phyloP scores from a whole-genome alignment of 1,140 invertebrate genomes.

The Lucilia sericata region DNA sequence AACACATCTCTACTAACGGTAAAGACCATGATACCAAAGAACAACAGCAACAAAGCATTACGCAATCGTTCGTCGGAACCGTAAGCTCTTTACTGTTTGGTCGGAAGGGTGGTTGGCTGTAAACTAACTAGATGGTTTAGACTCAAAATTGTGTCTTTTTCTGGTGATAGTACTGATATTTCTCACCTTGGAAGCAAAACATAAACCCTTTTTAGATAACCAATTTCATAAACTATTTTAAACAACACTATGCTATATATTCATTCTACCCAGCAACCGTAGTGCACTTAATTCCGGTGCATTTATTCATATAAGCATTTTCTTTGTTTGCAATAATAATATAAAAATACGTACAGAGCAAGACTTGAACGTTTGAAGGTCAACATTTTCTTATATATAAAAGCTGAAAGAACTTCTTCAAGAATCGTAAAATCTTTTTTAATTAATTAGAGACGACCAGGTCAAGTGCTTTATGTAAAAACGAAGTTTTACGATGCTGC shows the following conservation, averaged over 20 bases:
- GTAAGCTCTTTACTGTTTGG: slow-evolving; percentile 85
- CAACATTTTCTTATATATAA: background rate
- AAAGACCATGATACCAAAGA: slow-evolving; percentile 57
- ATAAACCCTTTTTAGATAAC: background rate
- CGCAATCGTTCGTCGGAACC: slow-evolving; percentile 74
- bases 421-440: background rate
- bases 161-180: background rate
- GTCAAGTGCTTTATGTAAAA: too few species aligned
- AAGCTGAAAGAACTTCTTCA: background rate
- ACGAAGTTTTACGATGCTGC: background rate
- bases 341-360: background rate
- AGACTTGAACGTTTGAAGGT: background rate
- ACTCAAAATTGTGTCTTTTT: too few species aligned
- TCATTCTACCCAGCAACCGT: background rate
- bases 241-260: background rate
- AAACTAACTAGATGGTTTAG: slow-evolving; percentile 52
- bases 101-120: slow-evolving; percentile 83
- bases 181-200: background rate
- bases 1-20: background rate
- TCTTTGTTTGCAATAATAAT: background rate
- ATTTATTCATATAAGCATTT: background rate
- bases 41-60: slow-evolving; percentile 71
- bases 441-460: too few species aligned
- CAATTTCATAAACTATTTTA: background rate
- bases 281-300: background rate